Conservation (phyloP, 2,113 vertebrate genomes). For the Mugil cephalus region DNA sequence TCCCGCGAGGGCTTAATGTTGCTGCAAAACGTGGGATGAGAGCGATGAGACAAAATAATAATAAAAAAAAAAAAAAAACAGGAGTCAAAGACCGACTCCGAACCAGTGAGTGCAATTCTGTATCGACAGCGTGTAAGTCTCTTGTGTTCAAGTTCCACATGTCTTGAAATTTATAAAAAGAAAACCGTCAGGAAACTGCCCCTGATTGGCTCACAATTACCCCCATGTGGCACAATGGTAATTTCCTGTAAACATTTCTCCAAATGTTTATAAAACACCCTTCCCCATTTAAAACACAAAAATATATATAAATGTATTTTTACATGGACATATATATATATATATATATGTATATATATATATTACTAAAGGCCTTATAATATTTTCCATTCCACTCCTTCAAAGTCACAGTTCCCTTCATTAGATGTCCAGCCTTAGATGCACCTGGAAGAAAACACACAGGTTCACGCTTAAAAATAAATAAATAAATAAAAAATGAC, state of each 20-base stretch:
- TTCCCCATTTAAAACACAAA: constrained; percentile 77
- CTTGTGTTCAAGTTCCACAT: constrained; percentile 33
- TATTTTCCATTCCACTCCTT: constrained; percentile 78
- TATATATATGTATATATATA: constrained; percentile 63
- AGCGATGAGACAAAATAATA: constrained; percentile 30
- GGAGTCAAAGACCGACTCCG: constrained; percentile 40
- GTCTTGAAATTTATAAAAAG: constrained; percentile 18
- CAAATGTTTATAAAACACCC: constrained; percentile 76
- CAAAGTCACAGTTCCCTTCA: constrained; percentile 82
- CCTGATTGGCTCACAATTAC: constrained; percentile 73
- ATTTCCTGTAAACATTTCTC: constrained; percentile 79
- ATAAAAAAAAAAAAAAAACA: neutral
- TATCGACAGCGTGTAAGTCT: constrained; percentile 66
- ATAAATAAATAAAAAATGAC: neutral
- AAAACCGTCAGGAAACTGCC: constrained; percentile 59
- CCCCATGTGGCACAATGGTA: constrained; percentile 78
- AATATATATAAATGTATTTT: constrained; percentile 83
- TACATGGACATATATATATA: constrained; percentile 72
- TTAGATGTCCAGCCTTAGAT: constrained; percentile 61
- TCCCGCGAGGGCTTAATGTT: constrained; percentile 38
- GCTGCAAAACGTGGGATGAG: constrained; percentile 29
- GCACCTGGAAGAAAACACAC: constrained; percentile 65
- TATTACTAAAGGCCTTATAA: constrained; percentile 87
- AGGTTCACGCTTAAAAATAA: neutral
- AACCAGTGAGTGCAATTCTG: constrained; percentile 76